Evolutionary conservation across 2,888 invertebrate genomes (phyloP), one percentile per base, ranked within the genome.

Genomic region (Platypus cylindrus): DNA sequence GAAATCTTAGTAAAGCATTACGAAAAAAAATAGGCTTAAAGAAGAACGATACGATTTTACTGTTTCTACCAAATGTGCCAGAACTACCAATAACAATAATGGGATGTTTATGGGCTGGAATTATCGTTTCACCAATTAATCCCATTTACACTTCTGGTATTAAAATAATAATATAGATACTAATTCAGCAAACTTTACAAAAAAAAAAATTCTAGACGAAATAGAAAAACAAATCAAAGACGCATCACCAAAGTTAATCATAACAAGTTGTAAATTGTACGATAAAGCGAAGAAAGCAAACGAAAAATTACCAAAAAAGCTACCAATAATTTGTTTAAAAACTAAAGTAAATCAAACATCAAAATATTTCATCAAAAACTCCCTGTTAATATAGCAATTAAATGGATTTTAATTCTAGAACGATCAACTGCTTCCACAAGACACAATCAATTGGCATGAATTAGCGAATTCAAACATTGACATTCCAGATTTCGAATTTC

Each of bases 61-160:
- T 86, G 4, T 70, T 82, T 50, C 52, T 84, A 35, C 82, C 83
- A 1, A 87, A 87, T 55, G 50, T 75, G 15, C 84, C 85, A 0
- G 86, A 87, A 58, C 79, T 70, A 51, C 71, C 77, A 0, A 62
- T 83, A 9, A 68, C 73, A 2, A 55, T 71, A 7, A 52, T 82
- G 49, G 85, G 81, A 0, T 66, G 73, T 17, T 49, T 79, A 17
- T 75, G 75, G 48, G 83, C 81, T 26, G 81, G 80, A 1, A 63
- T 78, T 2, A 52, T 73, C 8, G 69, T 78, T 3, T 80, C 83
- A 1, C 75, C 80, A 0, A 65, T 84, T 5, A 86, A 85, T 62
- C 81, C 84, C 0, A 55, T 71, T 40, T 85, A 84, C 50, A 84
- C 78, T 18, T 32, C 48, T 35, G 51, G 55, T 54, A 47, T n/a